phyloP scores from a whole-genome alignment of 2,888 invertebrate genomes.

The Agapetus fuscipes region DNA sequence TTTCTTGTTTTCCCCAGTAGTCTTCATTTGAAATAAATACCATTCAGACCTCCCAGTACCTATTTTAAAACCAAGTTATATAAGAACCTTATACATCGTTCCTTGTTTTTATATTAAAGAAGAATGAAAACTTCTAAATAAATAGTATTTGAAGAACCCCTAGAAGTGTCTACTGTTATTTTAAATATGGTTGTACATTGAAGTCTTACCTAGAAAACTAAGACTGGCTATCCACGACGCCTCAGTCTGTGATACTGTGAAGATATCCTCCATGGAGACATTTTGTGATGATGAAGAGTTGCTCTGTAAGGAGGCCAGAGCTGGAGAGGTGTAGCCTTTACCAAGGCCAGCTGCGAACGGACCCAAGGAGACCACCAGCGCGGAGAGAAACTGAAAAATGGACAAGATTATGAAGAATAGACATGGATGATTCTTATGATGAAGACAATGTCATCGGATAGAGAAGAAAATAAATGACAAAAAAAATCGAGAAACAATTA shows the following conservation, averaged over 20 bases:
- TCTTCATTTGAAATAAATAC: too few relatives aligned
- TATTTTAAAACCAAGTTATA: too few relatives aligned
- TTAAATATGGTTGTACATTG: too few relatives aligned
- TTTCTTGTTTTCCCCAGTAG: too few relatives aligned
- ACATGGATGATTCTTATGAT: too few relatives aligned
- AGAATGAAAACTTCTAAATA: too few relatives aligned
- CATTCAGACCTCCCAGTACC: too few relatives aligned
- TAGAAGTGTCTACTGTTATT: too few relatives aligned
- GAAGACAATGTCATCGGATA: background rate
- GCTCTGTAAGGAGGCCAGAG: conserved; percentile 65
- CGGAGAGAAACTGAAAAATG: conserved; percentile 56
- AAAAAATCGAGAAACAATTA: too few relatives aligned
- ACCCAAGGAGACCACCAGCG: conserved; percentile 68
- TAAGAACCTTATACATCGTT: too few relatives aligned
- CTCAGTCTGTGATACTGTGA: conserved; percentile 61
- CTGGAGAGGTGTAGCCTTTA: conserved; percentile 76
- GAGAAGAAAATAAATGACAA: background rate
- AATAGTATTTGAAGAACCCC: too few relatives aligned
- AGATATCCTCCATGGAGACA: conserved; percentile 26
- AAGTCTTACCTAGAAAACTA: conserved; percentile 54
- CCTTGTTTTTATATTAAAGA: too few relatives aligned
- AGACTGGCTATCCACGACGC: conserved; percentile 76
- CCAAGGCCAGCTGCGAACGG: conserved; percentile 71
- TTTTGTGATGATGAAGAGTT: conserved; percentile 32
- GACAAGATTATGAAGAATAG: background rate